These are phyloP conservation scores for Ruditapes philippinarum DNA, from an alignment of 1,140 invertebrate genomes.

Conservation along the genomic window DNA sequence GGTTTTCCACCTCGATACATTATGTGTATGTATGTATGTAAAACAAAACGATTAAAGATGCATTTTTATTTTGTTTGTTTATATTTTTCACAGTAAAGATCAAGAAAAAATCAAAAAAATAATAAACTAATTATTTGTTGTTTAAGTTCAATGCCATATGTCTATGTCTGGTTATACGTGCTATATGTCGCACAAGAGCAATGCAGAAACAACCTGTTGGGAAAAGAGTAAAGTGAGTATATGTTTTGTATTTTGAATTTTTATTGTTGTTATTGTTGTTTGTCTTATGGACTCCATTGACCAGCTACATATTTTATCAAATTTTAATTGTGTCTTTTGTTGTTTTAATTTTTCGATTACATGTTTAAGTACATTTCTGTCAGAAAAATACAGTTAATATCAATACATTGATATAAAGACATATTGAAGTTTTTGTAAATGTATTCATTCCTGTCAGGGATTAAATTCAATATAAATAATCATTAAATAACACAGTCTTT, in stretches of 20 bases:
- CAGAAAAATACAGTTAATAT: neutral
- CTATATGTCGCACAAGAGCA: neutral
- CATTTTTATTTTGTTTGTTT: too few relatives aligned
- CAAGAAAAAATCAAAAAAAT: too few relatives aligned
- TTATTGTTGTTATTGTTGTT: neutral
- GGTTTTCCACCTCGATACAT: too few relatives aligned
- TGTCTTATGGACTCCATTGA: neutral
- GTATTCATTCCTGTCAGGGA: too few relatives aligned
- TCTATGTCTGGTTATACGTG: neutral
- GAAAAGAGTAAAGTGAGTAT: neutral
- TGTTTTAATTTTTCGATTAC: neutral
- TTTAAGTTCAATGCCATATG: slow-evolving; percentile 27
- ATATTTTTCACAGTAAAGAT: too few relatives aligned
- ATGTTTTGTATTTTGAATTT: neutral
- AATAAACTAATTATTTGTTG: too few relatives aligned
- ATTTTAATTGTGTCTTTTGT: neutral
- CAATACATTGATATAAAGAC: neutral
- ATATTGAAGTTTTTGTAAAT: too few relatives aligned
- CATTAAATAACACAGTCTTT: neutral
- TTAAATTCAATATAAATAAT: neutral
- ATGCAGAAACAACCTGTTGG: neutral
- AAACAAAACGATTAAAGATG: too few relatives aligned
- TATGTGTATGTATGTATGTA: too few relatives aligned
- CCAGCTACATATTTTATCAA: neutral
- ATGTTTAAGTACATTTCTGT: neutral